Conservation (phyloP, 1,140 invertebrate genomes). For the Metaphire vulgaris region DNA sequence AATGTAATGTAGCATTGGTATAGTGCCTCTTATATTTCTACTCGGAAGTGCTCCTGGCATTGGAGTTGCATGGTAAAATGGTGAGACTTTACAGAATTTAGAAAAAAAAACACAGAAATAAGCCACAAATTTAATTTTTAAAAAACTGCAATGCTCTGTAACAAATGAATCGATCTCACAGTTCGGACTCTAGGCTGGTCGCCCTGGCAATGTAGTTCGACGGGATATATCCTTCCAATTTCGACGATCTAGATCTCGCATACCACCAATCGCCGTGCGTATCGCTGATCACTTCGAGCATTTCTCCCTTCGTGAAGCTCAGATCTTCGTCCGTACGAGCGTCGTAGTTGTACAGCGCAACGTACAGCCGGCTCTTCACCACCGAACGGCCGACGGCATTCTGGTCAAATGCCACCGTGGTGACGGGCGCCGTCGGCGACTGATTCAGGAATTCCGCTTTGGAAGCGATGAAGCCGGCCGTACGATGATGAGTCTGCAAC, state of each 20-base stretch:
- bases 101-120: no score
- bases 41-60: no score
- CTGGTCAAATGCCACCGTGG: neutral
- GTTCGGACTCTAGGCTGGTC: constrained; percentile 98
- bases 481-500: no score
- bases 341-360: constrained; percentile 98
- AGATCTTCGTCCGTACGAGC: constrained; percentile 96
- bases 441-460: neutral
- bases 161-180: no score
- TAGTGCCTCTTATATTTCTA: no score
- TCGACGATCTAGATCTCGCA: constrained; percentile 82
- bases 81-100: no score
- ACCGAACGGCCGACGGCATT: neutral
- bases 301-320: constrained; percentile 94
- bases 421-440: neutral
- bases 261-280: constrained; percentile 99
- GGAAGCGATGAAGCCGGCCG: neutral
- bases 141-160: no score
- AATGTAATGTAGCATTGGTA: no score
- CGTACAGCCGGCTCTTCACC: constrained; percentile 66
- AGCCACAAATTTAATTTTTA: no score
- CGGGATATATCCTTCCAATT: constrained; percentile 94
- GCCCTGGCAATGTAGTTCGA: constrained; percentile 98
- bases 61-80: no score
- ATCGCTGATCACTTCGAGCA: constrained; percentile 95